Base-by-base conservation (phyloP, 2,113 vertebrate species). In the Megaptera novaeangliae region DNA sequence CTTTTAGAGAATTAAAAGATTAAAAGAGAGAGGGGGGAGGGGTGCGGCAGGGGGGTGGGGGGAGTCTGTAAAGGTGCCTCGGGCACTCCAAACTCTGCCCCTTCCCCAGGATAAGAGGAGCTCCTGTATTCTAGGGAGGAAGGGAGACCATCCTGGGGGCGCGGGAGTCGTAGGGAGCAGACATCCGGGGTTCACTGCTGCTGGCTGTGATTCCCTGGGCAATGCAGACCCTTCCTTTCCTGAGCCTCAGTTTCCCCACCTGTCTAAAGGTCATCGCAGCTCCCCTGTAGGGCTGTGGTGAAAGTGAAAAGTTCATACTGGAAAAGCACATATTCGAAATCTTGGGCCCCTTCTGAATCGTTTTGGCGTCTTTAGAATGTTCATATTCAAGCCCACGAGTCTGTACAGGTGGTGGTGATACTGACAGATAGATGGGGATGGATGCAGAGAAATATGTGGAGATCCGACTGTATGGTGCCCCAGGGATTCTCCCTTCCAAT, bases 31-130 rank as follows among this genome's bases (percentile, higher is more conserved):
- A 21, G 52, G 80, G 69, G 10, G 59, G 9, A 27, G 10, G 20
- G 55, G 1, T 17, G 18, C 0, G 18, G 18, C 7, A 0, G 2
- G 0, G 5, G 14, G 13, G 41, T 21, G 0, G 5, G 14, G 13
- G 41, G 25, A 59, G 36, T 36, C 49, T 80, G 49, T 29, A 21
- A 31, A 69, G 75, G 23, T 77, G n/a, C 36, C 39, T 31, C 2
- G 15, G 77, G 55, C 88, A 14, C 29, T 61, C 41, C 29, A 21
- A 55, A 31, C 52, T 69, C 78, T 14, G 17, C 20, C 25, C 49
- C 18, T 13, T 13, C 29, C 21, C 25, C 31, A n/a, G 61, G 36
- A 27, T 10, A 44, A 78, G 63, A 66, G 5, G 39, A 49, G 17
- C 20, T 59, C 57, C 31, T 57, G 17, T 23, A 36, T 46, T 87